These are phyloP conservation scores for Epirrita christyi DNA, from an alignment of 2,888 invertebrate species.

Conservation along the genomic window DNA sequence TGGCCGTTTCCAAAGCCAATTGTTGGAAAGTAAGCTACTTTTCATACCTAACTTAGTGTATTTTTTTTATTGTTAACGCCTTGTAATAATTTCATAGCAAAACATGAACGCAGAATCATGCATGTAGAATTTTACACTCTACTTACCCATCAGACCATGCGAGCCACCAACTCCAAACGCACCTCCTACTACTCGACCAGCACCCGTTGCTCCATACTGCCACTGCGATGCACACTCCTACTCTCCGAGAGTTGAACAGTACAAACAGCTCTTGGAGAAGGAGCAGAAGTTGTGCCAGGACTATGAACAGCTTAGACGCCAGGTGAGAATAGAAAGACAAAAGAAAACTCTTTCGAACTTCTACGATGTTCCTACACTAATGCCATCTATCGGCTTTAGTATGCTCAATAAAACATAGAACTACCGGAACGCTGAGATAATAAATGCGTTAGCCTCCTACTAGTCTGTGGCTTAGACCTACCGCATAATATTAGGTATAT, in stretches of 20 bases:
- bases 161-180: constrained; percentile 40
- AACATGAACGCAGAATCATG: background rate
- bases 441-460: too few relatives aligned
- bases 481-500: too few relatives aligned
- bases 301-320: constrained; percentile 75
- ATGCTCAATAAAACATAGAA: too few relatives aligned
- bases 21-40: constrained; percentile 74
- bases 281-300: constrained; percentile 85
- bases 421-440: too few relatives aligned
- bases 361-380: too few relatives aligned
- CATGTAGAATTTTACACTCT: too few relatives aligned
- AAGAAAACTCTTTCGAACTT: too few relatives aligned
- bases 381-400: too few relatives aligned
- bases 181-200: constrained; percentile 72
- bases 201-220: constrained; percentile 86
- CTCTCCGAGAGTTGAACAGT: constrained; percentile 85
- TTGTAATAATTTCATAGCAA: background rate
- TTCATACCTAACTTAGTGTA: background rate
- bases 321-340: constrained; percentile 56
- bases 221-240: constrained; percentile 87
- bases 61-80: background rate
- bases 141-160: too few relatives aligned
- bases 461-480: too few relatives aligned
- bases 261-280: constrained; percentile 85
- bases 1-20: constrained; percentile 86